Conservation (phyloP, 2,888 invertebrate species). For the Acholoe squamosa region DNA sequence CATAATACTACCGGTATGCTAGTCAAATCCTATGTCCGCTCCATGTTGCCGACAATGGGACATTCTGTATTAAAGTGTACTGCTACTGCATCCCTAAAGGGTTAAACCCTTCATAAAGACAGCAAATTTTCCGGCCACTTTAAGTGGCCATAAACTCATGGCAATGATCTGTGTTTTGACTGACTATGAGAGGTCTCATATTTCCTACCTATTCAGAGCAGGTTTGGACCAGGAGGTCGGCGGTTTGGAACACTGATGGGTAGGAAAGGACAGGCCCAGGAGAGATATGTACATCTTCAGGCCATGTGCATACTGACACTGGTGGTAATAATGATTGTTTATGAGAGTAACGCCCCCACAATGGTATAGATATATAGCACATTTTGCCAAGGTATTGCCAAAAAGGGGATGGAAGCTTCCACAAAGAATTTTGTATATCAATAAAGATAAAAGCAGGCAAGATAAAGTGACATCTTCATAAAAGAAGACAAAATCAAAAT, state of each 20-base stretch:
- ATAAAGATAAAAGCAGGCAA: too few species aligned
- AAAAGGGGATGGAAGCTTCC: too few species aligned
- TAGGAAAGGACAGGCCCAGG: background rate
- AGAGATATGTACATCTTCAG: background rate
- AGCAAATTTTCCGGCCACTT: background rate
- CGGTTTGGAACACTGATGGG: background rate
- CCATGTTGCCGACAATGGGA: too few species aligned
- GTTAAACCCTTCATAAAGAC: background rate
- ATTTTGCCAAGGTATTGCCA: too few species aligned
- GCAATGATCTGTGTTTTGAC: background rate
- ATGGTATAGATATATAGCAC: background rate
- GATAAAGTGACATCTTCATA: too few species aligned
- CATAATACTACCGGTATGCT: too few species aligned
- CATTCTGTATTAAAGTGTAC: too few species aligned
- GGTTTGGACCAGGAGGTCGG: background rate
- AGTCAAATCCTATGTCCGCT: too few species aligned
- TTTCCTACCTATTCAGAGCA: constrained; percentile 8
- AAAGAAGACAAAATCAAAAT: too few species aligned
- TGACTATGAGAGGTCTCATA: background rate
- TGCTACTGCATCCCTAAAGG: background rate
- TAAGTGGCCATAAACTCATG: constrained; percentile 43
- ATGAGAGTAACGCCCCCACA: constrained; percentile 18
- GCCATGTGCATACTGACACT: background rate
- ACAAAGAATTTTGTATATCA: too few species aligned
- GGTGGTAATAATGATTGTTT: background rate